Conservation (phyloP, 2,797 vertebrate genomes). For the Podarcis siculus region DNA sequence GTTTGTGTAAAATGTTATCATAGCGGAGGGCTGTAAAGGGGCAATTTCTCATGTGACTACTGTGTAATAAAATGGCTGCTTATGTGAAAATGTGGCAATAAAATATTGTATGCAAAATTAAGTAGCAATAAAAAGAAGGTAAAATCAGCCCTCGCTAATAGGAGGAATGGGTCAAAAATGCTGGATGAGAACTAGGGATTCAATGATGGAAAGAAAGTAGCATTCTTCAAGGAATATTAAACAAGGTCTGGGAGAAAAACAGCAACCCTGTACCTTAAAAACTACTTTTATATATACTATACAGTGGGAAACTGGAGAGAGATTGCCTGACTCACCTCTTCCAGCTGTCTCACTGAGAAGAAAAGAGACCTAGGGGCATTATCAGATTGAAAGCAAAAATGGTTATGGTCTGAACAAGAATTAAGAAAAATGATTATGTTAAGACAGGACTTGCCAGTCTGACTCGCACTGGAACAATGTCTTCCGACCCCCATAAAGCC, state of each 20-base stretch:
- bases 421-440: neutral
- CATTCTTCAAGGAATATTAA: neutral
- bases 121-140: neutral
- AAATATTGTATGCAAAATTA: neutral
- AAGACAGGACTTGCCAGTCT: too few species aligned
- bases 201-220: neutral
- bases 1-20: too few species aligned
- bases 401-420: neutral
- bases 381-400: neutral
- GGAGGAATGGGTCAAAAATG: neutral
- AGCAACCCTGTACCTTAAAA: neutral
- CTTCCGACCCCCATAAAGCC: too few species aligned
- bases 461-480: too few species aligned
- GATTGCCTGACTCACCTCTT: neutral
- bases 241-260: neutral
- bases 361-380: neutral
- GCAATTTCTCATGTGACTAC: too few species aligned
- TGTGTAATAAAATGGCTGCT: neutral
- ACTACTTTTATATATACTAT: neutral
- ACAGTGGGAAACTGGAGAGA: neutral
- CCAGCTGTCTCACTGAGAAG: neutral
- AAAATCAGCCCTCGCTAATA: neutral
- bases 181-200: neutral
- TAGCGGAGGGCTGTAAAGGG: too few species aligned
- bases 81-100: neutral